Base-by-base conservation (phyloP, 2,888 invertebrate species). In the Macrophya annulata region DNA sequence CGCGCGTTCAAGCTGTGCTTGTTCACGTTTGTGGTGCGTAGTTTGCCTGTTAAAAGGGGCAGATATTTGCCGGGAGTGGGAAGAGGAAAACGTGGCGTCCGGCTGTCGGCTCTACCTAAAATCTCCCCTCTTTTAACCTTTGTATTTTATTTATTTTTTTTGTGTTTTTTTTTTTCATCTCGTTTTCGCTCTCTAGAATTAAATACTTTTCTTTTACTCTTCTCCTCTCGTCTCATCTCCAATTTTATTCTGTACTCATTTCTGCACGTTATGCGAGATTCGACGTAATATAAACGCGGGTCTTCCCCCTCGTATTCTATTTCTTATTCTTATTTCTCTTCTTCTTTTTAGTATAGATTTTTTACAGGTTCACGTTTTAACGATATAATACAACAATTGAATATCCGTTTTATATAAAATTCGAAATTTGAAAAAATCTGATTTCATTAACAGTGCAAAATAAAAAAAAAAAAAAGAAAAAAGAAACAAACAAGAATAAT, bases 41-140 rank as follows among this genome's bases (percentile, higher is more conserved):
- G 62, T 68, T 68, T 37, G 68, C 68, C 37, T 37, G 37, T 37
- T 68, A 17, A 68, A 68, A 68, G 68, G 68, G 37, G 62, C 25
- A 17, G 68, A 31, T 12, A 25, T 31, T 68, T 37, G 68, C 12
- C 37, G 68, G 15, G 68, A 31, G 5, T 37, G 37, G 37, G 68
- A 37, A 68, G 25, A 10, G 62, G 25, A 12, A 59, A 62, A 37
- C 8, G 37, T 68, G 68, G 68, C 68, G 68, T 68, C 68, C 68
- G 37, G 37, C 68, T 68, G 68, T 37, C 68, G 68, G 17, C 25
- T 37, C 31, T 37, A 6, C 17, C 31, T 12, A 6, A 31, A 37
- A 37, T 37, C 48, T 74, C 45, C 21, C 45, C 21, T 21, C 45
- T 45, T 74, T 31, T 31, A 31, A 31, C 31, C 31, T 74, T 15